These are phyloP conservation scores for Jacana jacana DNA, from an alignment of 2,113 vertebrate genomes.

Conservation along the genomic window DNA sequence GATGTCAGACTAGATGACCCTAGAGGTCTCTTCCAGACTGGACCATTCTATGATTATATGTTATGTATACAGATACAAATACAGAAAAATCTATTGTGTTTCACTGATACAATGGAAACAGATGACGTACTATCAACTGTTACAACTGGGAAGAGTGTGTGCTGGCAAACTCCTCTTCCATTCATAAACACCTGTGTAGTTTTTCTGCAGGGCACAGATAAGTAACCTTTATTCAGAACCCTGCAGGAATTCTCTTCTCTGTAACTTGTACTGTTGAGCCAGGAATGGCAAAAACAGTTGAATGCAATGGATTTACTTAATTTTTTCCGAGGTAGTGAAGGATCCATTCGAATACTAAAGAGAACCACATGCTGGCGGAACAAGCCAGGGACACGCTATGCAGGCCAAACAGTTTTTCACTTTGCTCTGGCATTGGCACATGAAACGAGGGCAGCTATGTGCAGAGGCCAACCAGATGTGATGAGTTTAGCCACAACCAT, in stretches of 20 bases:
- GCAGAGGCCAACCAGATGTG: neutral
- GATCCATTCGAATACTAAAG: neutral
- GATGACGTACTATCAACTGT: neutral
- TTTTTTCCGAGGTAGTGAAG: neutral
- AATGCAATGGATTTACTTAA: neutral
- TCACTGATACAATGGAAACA: neutral
- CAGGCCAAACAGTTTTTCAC: neutral
- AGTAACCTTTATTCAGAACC: neutral
- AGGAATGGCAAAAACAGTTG: neutral
- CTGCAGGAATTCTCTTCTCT: neutral
- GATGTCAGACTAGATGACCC: no score
- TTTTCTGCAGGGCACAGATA: neutral
- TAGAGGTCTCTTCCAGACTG: no score
- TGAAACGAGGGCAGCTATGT: neutral
- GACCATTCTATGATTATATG: neutral
- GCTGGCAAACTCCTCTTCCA: neutral
- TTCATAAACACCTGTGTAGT: neutral
- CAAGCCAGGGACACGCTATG: rapidly evolving
- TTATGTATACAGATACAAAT: neutral
- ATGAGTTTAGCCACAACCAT: neutral
- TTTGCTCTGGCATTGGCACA: neutral
- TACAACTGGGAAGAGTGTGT: neutral
- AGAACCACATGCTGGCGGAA: neutral
- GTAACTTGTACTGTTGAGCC: neutral
- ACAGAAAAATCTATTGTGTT: neutral